Base-by-base conservation (phyloP, 2,113 vertebrate genomes). In the Trogon surrucura region DNA sequence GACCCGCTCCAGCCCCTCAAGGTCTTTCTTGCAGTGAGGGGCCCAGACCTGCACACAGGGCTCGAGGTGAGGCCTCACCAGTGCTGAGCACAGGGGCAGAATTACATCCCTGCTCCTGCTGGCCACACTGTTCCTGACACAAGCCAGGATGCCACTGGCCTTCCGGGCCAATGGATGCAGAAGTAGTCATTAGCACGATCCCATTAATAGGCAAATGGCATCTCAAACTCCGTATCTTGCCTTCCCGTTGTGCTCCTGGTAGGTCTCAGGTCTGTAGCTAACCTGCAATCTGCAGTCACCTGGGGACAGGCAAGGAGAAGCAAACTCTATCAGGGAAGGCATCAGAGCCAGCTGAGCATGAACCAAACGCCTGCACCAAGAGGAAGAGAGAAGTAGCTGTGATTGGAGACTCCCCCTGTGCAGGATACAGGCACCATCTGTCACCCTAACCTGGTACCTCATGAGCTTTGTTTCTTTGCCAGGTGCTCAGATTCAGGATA, bases 311-410 rank as follows among this genome's bases (percentile, higher is more conserved):
- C 27, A 53, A 51, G 27, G 47, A 82, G 29, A 84, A 86, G 67
- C 4, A 10, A 23, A 7, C 66, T 26, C 44, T 21, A 5, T 13
- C 25, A 27, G 45, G 19, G 21, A 7, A 81, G 69, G 47, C 41
- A 36, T 32, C 11, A 4, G 56, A 51, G 75, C 47, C 85, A 80
- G 54, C 51, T 58, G 85, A 70, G 60, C 56, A 12, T 2, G 4
- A 88, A 41, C 29, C 29, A 27, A 48, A 48, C 3, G 44, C 30
- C 44, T 80, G 58, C 85, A 65, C 21, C 23, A 41, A 38, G 51
- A 67, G 81, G 8, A 50, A 7, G 60, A 45, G 16, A 20, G 14
- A 65, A 73, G 26, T 4, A 41, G 29, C 0, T 0, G 34, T 29
- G 41, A 34, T 1, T 13, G 54, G 29, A 56, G 34, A n/a, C 18